Conservation (phyloP, 2,797 vertebrate species). For the Cephalopachus bancanus region DNA sequence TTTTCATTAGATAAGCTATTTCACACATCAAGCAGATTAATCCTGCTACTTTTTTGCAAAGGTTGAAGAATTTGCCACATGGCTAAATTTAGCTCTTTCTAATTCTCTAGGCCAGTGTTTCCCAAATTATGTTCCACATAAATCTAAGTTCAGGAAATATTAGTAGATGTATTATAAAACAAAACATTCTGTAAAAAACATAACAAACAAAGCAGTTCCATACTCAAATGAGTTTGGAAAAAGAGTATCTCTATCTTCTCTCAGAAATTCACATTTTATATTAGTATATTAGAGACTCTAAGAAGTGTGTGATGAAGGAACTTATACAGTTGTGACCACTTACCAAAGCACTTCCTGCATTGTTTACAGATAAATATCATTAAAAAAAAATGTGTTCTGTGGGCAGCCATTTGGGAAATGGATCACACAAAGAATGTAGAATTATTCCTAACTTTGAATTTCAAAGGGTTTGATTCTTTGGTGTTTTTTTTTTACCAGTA, state of each 20-base stretch:
- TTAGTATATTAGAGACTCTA: not conserved
- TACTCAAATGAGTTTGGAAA: not conserved
- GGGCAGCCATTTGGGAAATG: not conserved
- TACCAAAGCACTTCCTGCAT: not conserved
- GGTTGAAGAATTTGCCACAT: not conserved
- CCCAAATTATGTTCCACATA: not conserved
- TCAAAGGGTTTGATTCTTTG: not conserved
- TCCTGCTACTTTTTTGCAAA: not conserved
- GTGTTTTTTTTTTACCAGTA: not conserved
- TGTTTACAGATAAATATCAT: not conserved
- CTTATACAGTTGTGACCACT: not conserved
- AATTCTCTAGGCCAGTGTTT: not conserved
- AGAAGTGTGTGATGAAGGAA: not conserved
- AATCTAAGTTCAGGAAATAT: conserved; percentile 24
- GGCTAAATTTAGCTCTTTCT: not conserved
- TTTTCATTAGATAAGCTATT: not conserved
- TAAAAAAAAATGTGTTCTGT: not conserved
- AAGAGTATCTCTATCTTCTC: not conserved
- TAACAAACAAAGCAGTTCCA: not conserved
- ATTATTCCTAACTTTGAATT: not conserved
- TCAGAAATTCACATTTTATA: not conserved
- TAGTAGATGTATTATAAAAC: not conserved
- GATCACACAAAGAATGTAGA: not conserved
- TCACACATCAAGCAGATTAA: not conserved
- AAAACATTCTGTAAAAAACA: not conserved